Conservation (phyloP, 2,113 vertebrate genomes). For the Engystomops pustulosus region DNA sequence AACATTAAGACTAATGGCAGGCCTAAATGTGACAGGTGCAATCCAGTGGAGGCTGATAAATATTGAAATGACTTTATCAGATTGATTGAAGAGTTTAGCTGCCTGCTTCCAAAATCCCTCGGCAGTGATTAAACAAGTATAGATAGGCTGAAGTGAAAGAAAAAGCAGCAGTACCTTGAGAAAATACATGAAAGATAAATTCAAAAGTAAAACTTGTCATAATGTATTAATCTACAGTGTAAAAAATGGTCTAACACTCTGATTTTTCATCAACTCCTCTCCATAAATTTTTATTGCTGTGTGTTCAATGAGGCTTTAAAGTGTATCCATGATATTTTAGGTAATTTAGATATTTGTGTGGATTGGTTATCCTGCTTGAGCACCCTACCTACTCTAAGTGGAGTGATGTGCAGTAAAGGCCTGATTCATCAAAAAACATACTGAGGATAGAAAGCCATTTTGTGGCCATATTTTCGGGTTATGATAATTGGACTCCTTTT, state of each 20-base stretch:
- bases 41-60: conserved; percentile 46
- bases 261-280: not conserved
- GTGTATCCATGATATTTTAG: not conserved
- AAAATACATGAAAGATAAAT: conserved; percentile 29
- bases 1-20: conserved; percentile 42
- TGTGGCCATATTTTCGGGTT: too few relatives aligned
- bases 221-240: conserved; percentile 2
- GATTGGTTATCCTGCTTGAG: too few relatives aligned
- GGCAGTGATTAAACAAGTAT: conserved; percentile 39
- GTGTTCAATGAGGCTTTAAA: not conserved
- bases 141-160: conserved; percentile 31
- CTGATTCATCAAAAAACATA: too few relatives aligned
- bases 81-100: conserved; percentile 40
- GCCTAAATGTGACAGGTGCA: conserved; percentile 37
- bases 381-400: too few relatives aligned
- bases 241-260: not conserved
- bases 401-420: too few relatives aligned
- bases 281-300: not conserved
- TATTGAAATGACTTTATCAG: conserved; percentile 48
- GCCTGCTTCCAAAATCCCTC: conserved; percentile 28
- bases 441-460: too few relatives aligned
- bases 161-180: not conserved
- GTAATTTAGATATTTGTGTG: too few relatives aligned
- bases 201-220: conserved; percentile 26
- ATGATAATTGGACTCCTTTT: too few relatives aligned